A percentile compares a stretch with the other conserved stretches of the same genome.
phyloP scores from a whole-genome alignment of 1,140 invertebrate species.

The Liolophura sinensis region DNA sequence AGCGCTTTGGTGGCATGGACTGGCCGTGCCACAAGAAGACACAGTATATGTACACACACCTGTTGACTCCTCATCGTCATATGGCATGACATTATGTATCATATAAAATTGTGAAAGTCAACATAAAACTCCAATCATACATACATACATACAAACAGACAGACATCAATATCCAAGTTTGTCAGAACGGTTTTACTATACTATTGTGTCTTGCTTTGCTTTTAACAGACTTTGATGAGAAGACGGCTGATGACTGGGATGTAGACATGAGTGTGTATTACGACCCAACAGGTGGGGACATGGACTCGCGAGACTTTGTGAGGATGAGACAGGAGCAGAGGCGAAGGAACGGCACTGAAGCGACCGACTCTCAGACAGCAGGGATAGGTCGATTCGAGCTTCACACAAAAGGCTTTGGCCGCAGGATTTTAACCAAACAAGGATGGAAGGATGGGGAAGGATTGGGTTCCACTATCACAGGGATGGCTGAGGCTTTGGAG shows the following conservation, averaged over 20 bases:
- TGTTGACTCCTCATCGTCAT: no score
- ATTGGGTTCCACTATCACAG: slow-evolving; percentile 55
- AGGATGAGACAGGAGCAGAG: slow-evolving; percentile 59
- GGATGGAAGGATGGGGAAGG: slow-evolving; percentile 66
- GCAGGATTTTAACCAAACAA: slow-evolving; percentile 62
- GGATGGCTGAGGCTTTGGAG: slow-evolving; percentile 52
- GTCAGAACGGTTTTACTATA: neutral
- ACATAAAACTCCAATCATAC: no score
- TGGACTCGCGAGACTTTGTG: slow-evolving; percentile 59
- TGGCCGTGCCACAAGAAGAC: no score
- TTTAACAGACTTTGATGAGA: slow-evolving; percentile 64
- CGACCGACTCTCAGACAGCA: slow-evolving; percentile 38
- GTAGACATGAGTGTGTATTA: slow-evolving; percentile 67
- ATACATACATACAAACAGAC: no score
- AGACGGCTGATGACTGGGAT: slow-evolving; percentile 68
- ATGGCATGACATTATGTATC: no score
- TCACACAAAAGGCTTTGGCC: slow-evolving; percentile 59
- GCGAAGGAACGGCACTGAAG: slow-evolving; percentile 40
- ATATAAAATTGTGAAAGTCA: no score
- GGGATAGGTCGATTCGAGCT: slow-evolving; percentile 61
- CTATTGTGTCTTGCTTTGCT: slow-evolving; percentile 1
- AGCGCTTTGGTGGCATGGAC: no score
- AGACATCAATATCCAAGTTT: no score
- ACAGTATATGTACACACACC: no score
- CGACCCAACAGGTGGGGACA: slow-evolving; percentile 60